Percentiles rank a stretch among this genome's conserved stretches.
Evolutionary conservation across 2,888 invertebrate species (phyloP).

Genomic region (Baccha elongata): DNA sequence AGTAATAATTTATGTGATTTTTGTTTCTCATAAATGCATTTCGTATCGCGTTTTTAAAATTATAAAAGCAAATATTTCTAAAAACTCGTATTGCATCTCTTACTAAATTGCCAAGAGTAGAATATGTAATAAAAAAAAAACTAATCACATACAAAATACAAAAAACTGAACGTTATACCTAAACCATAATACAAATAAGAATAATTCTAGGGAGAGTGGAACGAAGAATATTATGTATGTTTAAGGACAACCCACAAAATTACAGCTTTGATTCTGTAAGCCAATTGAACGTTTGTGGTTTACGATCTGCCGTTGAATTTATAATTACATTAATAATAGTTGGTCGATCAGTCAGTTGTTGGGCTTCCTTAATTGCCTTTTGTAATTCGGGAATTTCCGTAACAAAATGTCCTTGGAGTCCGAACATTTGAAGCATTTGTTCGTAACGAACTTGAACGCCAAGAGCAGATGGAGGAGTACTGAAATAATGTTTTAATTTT

Average conservation of each 20-base stretch:
- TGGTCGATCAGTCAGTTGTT: constrained; percentile 88
- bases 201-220: constrained; percentile 62
- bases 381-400: constrained; percentile 90
- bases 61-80: not conserved
- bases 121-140: constrained; percentile 23
- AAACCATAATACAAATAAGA: constrained; percentile 64
- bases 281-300: constrained; percentile 95
- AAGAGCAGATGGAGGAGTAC: constrained; percentile 93
- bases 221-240: constrained; percentile 32
- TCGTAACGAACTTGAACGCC: constrained; percentile 93
- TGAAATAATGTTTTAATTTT: constrained; percentile 81
- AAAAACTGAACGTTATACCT: constrained; percentile 64
- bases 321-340: constrained; percentile 96
- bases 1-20: constrained; percentile 34
- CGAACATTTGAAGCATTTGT: constrained; percentile 94
- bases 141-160: constrained; percentile 53
- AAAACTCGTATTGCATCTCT: constrained; percentile 57
- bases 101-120: constrained; percentile 39
- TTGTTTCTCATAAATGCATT: constrained; percentile 49
- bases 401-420: constrained; percentile 90
- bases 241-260: constrained; percentile 76
- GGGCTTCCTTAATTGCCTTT: constrained; percentile 86
- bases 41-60: constrained; percentile 26
- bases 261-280: constrained; percentile 95
- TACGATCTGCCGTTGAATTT: constrained; percentile 93